These are phyloP conservation scores for Odontamblyopus rebecca DNA, from an alignment of 2,797 vertebrate species.

Conservation along the genomic window DNA sequence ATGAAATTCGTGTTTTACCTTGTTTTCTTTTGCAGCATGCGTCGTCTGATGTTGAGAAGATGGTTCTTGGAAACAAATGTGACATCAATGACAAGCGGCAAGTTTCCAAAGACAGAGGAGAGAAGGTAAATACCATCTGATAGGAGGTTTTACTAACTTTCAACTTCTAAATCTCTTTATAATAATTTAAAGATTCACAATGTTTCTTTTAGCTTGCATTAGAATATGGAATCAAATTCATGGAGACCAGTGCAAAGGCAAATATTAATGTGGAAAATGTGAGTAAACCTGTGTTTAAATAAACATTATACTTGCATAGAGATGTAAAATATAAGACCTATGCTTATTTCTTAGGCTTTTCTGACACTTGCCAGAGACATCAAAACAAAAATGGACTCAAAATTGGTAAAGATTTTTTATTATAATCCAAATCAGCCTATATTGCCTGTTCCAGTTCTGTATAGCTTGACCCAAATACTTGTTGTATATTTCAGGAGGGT, in stretches of 20 bases:
- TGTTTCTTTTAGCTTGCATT: conserved; percentile 82
- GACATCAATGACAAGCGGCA: conserved; percentile 97
- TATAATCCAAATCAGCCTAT: too few relatives aligned
- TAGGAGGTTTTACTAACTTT: not conserved
- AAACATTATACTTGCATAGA: not conserved
- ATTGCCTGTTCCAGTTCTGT: not conserved
- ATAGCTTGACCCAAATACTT: conserved; percentile 2
- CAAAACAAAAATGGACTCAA: conserved; percentile 99
- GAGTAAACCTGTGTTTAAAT: conserved; percentile 56
- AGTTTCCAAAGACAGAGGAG: conserved; percentile 92
- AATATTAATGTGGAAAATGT: conserved; percentile 99
- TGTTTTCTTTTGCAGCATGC: conserved; percentile 82
- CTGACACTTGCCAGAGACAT: conserved; percentile 97
- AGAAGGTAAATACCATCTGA: conserved; percentile 81
- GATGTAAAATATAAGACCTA: not conserved
- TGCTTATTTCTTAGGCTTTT: conserved; percentile 80
- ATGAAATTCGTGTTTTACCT: not conserved
- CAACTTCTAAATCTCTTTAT: too few relatives aligned
- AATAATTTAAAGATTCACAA: not conserved
- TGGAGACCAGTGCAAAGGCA: conserved; percentile 98
- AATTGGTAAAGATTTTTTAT: conserved; percentile 84
- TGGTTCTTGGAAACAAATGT: conserved; percentile 99
- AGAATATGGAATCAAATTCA: conserved; percentile 96
- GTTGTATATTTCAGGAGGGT: conserved; percentile 84
- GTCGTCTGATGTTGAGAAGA: conserved; percentile 95